Evolutionary conservation across 2,797 vertebrate species (phyloP), one percentile per base, ranked within the genome.

Genomic region (Clamator glandarius): DNA sequence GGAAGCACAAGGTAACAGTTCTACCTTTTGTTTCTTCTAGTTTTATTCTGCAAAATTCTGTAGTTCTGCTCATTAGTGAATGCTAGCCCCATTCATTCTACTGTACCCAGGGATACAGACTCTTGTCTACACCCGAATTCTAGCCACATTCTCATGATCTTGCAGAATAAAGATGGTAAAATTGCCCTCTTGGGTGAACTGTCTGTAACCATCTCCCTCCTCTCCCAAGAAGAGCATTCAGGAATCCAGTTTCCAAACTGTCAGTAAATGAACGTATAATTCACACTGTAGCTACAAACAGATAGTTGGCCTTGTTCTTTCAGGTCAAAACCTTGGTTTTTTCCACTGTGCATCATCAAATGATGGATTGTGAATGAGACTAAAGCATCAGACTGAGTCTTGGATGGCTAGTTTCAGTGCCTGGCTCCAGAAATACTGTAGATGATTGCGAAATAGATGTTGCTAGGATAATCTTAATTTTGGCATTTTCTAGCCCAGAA

Each of bases 291-390:
- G 58, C 70, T 89, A 36, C 72, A 92, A 93, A 41, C 42, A 93
- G 75, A 80, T 62, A 89, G 58, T 69, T 91, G 87, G 66, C 64
- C 1, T 3, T 83, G 19, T 79, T 91, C 75, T 94, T 83, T 87
- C 77, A 89, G 79, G 81, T 94, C 87, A 48, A 48, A 48, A 23
- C 46, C 46, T 48, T 48, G 23, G 23, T 48, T 20, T 48, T 48
- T 48, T 48, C 46, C 46, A n/a, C 87, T 87, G 54, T 78, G 57
- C 58, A 91, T 85, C 57, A 66, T 89, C 79, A 91, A 25, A 78
- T 96, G 92, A 95, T 92, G 72, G 75, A 95, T 87, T 90, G 61
- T 70, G 61, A 90, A 87, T 68, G 18, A 89, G 72, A 84, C 61
- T 90, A 89, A 93, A 93, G 39, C 73, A 85, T 70, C 58, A 84